Evolutionary conservation across 30 jellyfish, hydroid and myxozoan species (phyloP).

Genomic region (Mastigias papua): DNA sequence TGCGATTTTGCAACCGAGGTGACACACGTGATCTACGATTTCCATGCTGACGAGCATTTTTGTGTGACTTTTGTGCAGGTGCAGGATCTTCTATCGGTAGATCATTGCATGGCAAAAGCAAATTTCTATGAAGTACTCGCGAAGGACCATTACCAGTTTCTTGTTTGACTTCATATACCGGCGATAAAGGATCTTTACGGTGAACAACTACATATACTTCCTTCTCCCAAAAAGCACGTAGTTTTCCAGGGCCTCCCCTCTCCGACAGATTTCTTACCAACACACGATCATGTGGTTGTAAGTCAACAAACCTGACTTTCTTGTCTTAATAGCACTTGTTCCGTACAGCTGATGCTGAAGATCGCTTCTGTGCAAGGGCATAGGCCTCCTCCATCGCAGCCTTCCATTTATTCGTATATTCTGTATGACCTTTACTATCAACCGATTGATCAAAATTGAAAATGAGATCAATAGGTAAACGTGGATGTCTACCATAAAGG

Average conservation of each 20-base stretch:
- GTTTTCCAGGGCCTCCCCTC: constrained; percentile 81
- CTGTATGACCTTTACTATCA: background rate
- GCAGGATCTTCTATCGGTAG: background rate
- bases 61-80: background rate
- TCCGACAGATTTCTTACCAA: constrained; percentile 55
- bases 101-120: constrained; percentile 44
- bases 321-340: constrained; percentile 20
- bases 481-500: constrained; percentile 56
- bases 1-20: constrained; percentile 17
- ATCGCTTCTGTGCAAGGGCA: constrained; percentile 8
- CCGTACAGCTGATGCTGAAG: constrained; percentile 13
- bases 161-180: constrained; percentile 41
- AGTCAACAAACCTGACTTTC: background rate
- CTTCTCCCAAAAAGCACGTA: constrained; percentile 46
- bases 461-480: constrained; percentile 47
- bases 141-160: constrained; percentile 34
- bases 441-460: background rate
- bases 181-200: constrained; percentile 26
- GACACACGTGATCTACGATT: constrained; percentile 22
- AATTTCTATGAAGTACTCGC: constrained; percentile 43
- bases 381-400: constrained; percentile 58
- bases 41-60: background rate
- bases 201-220: constrained; percentile 40
- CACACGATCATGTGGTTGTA: constrained; percentile 53
- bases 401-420: constrained; percentile 31